These are phyloP conservation scores for Mesitornis unicolor DNA, from an alignment of 2,113 vertebrate genomes.

Conservation along the genomic window DNA sequence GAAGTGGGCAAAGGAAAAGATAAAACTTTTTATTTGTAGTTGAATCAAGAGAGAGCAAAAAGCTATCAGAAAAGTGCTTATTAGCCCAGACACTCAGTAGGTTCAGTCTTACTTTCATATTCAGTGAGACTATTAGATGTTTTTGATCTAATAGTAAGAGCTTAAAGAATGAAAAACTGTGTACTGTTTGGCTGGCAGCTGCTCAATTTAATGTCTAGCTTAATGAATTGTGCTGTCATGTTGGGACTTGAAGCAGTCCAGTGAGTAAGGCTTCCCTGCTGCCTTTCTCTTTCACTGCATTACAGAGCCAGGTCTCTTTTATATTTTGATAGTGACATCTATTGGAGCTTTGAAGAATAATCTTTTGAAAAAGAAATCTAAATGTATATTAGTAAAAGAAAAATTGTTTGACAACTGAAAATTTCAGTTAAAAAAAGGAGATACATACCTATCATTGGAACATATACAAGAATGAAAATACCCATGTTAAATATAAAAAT, in stretches of 20 bases:
- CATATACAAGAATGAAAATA: neutral
- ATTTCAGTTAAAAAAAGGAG: neutral
- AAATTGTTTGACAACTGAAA: neutral
- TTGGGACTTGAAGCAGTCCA: neutral
- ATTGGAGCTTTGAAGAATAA: slow-evolving; percentile 72
- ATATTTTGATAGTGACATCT: slow-evolving; percentile 81
- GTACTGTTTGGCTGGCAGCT: neutral
- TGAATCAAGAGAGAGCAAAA: neutral
- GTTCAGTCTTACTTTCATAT: neutral
- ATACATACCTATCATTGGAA: neutral
- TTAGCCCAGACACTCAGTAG: neutral
- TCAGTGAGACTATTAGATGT: neutral
- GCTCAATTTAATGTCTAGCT: neutral
- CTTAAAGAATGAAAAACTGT: neutral
- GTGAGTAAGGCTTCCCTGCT: slow-evolving; percentile 6
- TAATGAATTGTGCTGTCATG: slow-evolving; percentile 14
- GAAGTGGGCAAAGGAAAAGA: neutral
- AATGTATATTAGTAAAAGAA: neutral
- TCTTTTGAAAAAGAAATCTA: neutral
- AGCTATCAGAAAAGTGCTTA: neutral
- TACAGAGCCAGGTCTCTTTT: slow-evolving; percentile 56
- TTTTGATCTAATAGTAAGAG: neutral
- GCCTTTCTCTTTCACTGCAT: neutral
- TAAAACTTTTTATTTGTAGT: neutral
- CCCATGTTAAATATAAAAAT: fast-evolving